A percentile compares a stretch with the other conserved stretches of the same genome.
Conservation (phyloP, 2,888 invertebrate genomes). For the Scrobipalpa atriplicella region DNA sequence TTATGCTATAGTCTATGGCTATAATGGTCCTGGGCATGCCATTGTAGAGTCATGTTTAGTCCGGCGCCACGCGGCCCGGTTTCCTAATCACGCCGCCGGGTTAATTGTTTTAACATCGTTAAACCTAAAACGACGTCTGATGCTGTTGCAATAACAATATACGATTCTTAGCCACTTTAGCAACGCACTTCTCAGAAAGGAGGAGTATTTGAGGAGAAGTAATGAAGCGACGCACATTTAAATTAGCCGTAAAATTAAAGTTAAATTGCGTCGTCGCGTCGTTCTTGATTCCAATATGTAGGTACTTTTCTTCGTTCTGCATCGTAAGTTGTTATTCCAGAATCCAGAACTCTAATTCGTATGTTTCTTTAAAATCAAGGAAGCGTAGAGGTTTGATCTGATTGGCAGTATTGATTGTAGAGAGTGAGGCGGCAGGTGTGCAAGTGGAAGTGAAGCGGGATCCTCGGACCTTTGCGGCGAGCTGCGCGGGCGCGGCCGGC, state of each 20-base stretch:
- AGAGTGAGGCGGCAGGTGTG: slow-evolving; percentile 48
- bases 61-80: slow-evolving; percentile 29
- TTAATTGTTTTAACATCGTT: slow-evolving; percentile 33
- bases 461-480: slow-evolving; percentile 46
- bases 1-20: no score
- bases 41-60: slow-evolving; percentile 24
- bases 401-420: slow-evolving; percentile 31
- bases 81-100: slow-evolving; percentile 32
- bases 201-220: slow-evolving; percentile 18
- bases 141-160: slow-evolving; percentile 16
- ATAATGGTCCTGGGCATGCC: background rate
- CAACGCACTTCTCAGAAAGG: background rate
- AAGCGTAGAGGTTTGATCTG: slow-evolving; percentile 24
- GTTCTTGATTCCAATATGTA: background rate
- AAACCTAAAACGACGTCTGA: slow-evolving; percentile 10
- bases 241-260: slow-evolving; percentile 27
- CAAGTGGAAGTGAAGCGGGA: slow-evolving; percentile 48
- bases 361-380: slow-evolving; percentile 17
- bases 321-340: background rate
- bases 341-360: background rate
- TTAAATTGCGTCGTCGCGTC: slow-evolving; percentile 28
- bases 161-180: slow-evolving; percentile 12
- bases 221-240: slow-evolving; percentile 29
- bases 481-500: slow-evolving; percentile 51
- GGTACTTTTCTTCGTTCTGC: slow-evolving; percentile 1